Conservation (phyloP, 2,888 invertebrate genomes). For the Chymomyza procnemis region DNA sequence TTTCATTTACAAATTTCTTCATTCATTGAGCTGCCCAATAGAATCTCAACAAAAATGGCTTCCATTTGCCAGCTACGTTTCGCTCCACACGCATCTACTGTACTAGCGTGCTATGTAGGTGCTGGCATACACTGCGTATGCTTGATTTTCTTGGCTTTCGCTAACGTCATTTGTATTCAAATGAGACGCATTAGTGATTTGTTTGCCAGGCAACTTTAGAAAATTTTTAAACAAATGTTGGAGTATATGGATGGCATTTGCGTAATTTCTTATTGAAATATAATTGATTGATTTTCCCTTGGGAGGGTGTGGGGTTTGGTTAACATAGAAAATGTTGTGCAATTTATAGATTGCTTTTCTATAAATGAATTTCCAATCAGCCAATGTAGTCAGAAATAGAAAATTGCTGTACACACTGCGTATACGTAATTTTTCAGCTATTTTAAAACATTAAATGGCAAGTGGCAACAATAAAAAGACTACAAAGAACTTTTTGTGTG, state of each 20-base stretch:
- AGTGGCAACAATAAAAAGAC: neutral
- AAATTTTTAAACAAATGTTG: neutral
- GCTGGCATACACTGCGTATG: conserved; percentile 13
- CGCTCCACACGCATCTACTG: neutral
- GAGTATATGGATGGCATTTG: neutral
- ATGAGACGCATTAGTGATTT: conserved; percentile 48
- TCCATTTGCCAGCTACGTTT: too few relatives aligned
- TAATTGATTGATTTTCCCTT: neutral
- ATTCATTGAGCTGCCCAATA: too few relatives aligned
- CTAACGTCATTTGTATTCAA: conserved; percentile 64
- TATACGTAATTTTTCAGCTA: neutral
- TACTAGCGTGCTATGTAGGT: neutral
- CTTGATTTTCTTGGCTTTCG: conserved; percentile 28
- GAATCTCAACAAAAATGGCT: too few relatives aligned
- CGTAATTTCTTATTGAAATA: neutral
- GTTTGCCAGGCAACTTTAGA: conserved; percentile 32
- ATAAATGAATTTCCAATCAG: neutral
- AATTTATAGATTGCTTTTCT: neutral
- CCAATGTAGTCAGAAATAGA: neutral
- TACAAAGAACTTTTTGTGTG: too few relatives aligned
- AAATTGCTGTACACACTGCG: neutral
- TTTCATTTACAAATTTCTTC: too few relatives aligned
- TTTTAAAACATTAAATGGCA: neutral
- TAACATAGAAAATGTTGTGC: neutral
- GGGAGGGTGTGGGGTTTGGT: too few relatives aligned